Base-by-base conservation (phyloP, 2,797 vertebrate genomes). In the Clarias fuscus region DNA sequence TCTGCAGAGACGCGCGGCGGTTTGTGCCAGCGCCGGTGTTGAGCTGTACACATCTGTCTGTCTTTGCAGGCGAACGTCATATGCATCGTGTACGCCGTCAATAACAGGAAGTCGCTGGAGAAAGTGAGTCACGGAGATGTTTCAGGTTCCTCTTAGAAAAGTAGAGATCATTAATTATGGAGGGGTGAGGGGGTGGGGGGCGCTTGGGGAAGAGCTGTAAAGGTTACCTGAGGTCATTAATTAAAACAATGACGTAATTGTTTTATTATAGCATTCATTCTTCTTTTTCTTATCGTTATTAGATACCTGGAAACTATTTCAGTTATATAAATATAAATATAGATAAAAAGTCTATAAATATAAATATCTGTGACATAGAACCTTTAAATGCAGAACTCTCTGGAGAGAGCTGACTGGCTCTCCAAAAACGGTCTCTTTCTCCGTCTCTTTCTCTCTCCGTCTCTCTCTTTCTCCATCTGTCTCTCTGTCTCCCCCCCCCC, bases 41-140 rank as follows among this genome's bases (percentile, higher is more conserved):
- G 3, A 17, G 43, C 43, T 18, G n/a, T n/a, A 10, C 24, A 27
- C 24, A 33, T 89, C 40, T 85, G 61, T 85, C 56, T 88, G 20
- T 75, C 27, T 61, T 86, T 83, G 14, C 43, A 96, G 95, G 95
- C 95, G 82, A 96, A 96, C 91, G 95, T 96, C 48, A 96, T 96
- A 88, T 96, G 95, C 92, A 95, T 96, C 15, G 94, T 96, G 53
- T 96, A 96, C 83, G 92, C 95, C 1, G 95, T 96, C 91, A 96
- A 94, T 93, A 95, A 94, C 91, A 95, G 94, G 92, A 95, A 92
- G 76, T 96, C 95, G 2, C 95, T 96, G 82, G 95, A 96, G 87
- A 96, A 96, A 92, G 95, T 95, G 86, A 92, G 93, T 80, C 22
- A 10, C 37, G n/a, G 33, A 40, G 17, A 68, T 17, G 27, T 24